phyloP scores from a whole-genome alignment of 1,140 invertebrate species.

The Tetragnatha versicolor region DNA sequence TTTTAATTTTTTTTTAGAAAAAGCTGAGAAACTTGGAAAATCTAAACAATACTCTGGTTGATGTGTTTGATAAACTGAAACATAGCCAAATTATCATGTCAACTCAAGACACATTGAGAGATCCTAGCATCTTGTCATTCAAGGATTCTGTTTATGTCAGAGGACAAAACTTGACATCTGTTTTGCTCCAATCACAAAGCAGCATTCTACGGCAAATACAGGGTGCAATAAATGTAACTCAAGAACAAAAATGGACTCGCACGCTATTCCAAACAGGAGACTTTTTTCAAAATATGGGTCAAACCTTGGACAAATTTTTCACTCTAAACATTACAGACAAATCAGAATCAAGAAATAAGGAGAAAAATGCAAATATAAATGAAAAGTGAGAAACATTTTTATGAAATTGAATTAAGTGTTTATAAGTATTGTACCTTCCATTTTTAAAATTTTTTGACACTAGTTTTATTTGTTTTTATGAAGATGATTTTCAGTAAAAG shows the following conservation, averaged over 20 bases:
- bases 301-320: background rate
- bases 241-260: background rate
- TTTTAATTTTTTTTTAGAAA: background rate
- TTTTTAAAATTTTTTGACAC: too few species aligned
- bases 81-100: background rate
- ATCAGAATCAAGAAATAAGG: too few species aligned
- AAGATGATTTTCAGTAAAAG: too few species aligned
- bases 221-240: background rate
- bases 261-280: background rate
- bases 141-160: too few species aligned
- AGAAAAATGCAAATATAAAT: too few species aligned
- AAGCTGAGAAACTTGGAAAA: background rate
- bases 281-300: constrained; percentile 7
- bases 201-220: background rate
- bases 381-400: too few species aligned
- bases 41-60: constrained; percentile 9
- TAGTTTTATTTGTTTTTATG: too few species aligned
- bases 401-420: too few species aligned
- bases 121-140: background rate
- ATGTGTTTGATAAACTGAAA: constrained; percentile 17
- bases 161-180: too few species aligned
- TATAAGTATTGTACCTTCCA: too few species aligned
- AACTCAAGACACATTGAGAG: background rate
- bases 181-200: background rate
- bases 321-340: too few species aligned